phyloP scores from a whole-genome alignment of 1,140 invertebrate genomes.

The Drosophila teissieri region DNA sequence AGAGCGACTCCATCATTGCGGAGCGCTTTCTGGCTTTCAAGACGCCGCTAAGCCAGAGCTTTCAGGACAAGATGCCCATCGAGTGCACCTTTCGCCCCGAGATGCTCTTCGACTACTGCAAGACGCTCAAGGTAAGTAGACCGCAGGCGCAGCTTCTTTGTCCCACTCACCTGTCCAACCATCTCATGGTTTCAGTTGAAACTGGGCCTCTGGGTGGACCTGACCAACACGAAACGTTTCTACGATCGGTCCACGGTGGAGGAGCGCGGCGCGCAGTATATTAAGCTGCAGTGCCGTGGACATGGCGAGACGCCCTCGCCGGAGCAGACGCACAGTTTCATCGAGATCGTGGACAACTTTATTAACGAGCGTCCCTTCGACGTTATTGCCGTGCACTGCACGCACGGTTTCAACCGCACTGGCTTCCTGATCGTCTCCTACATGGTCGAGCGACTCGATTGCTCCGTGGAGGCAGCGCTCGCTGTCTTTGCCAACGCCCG shows the following conservation, averaged over 20 bases:
- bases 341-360: slow-evolving; percentile 91
- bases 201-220: slow-evolving; percentile 97
- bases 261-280: slow-evolving; percentile 90
- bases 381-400: slow-evolving; percentile 97
- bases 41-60: slow-evolving; percentile 92
- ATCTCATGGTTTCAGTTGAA: slow-evolving; percentile 87
- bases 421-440: slow-evolving; percentile 97
- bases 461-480: slow-evolving; percentile 92
- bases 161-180: too few species aligned
- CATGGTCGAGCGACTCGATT: slow-evolving; percentile 92
- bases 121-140: slow-evolving; percentile 88
- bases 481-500: slow-evolving; percentile 89
- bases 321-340: slow-evolving; percentile 92
- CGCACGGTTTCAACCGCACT: slow-evolving; percentile 99
- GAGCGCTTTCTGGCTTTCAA: slow-evolving; percentile 96
- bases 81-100: slow-evolving; percentile 92
- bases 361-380: slow-evolving; percentile 92
- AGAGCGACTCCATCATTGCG: slow-evolving; percentile 90
- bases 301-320: slow-evolving; percentile 91
- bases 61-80: slow-evolving; percentile 92
- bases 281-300: slow-evolving; percentile 94
- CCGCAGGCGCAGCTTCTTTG: not conserved
- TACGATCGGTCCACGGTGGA: slow-evolving; percentile 94
- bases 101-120: slow-evolving; percentile 92
- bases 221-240: slow-evolving; percentile 97